Conservation (phyloP, 2,113 vertebrate genomes). For the Platanista minor region DNA sequence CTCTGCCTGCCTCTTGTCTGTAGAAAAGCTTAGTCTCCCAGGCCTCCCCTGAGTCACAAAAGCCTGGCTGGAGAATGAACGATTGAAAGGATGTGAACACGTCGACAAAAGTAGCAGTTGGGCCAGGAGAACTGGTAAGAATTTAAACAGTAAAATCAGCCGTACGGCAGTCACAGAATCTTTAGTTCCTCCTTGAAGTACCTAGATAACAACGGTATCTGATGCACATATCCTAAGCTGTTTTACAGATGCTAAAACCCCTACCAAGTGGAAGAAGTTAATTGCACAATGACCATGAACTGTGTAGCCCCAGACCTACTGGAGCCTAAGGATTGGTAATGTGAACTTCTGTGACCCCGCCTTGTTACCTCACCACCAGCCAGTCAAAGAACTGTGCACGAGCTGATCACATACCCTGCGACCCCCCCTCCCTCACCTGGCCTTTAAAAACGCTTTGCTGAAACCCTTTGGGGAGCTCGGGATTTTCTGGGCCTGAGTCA, state of each 20-base stretch:
- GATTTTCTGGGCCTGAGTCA: neutral
- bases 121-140: neutral
- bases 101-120: neutral
- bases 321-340: neutral
- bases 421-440: neutral
- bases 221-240: neutral
- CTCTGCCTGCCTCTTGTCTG: neutral
- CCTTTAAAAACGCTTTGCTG: neutral
- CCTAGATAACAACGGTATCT: neutral
- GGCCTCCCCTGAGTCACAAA: neutral
- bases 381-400: neutral
- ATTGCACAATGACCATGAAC: neutral
- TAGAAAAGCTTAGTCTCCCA: neutral
- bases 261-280: neutral
- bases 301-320: fast-evolving
- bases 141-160: neutral
- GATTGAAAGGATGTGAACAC: too few relatives aligned
- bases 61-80: neutral
- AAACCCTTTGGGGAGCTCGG: fast-evolving
- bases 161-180: neutral
- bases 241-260: neutral
- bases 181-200: neutral
- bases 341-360: neutral
- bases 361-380: neutral
- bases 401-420: fast-evolving